These are phyloP conservation scores for Chinchilla lanigera DNA, from an alignment of 2,113 vertebrate species.

Conservation along the genomic window DNA sequence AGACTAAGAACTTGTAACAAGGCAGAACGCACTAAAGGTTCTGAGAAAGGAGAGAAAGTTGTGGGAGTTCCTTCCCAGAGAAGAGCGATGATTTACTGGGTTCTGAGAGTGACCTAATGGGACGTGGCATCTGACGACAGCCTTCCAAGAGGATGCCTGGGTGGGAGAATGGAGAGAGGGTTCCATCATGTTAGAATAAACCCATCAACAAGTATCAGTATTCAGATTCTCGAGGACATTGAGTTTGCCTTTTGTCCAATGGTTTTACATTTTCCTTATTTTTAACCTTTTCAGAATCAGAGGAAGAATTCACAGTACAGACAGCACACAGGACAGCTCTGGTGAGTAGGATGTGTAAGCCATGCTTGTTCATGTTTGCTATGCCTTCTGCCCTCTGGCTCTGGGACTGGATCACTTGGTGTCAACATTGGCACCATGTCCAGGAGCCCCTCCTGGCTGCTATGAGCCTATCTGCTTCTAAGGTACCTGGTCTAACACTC, in stretches of 20 bases:
- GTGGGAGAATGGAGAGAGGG: not conserved
- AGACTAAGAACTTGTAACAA: not conserved
- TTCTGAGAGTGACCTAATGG: not conserved
- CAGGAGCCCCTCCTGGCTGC: not conserved
- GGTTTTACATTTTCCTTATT: not conserved
- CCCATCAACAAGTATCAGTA: not conserved
- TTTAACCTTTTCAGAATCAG: not conserved
- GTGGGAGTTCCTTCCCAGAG: not conserved
- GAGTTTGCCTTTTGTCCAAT: not conserved
- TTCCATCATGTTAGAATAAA: not conserved
- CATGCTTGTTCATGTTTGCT: accelerated
- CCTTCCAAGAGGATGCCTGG: not conserved
- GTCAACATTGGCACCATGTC: not conserved
- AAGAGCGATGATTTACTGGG: not conserved
- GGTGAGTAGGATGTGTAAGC: not conserved
- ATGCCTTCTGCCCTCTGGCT: not conserved
- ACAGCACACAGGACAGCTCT: not conserved
- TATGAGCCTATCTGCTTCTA: not conserved
- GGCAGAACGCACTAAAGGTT: not conserved
- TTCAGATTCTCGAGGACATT: not conserved
- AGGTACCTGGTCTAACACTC: not conserved
- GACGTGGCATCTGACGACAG: accelerated
- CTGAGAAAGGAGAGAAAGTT: not conserved
- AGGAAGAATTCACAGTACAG: not conserved
- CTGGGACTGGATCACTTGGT: not conserved